Evolutionary conservation across 2,888 invertebrate genomes (phyloP).

Genomic region (Rhagonycha lutea): DNA sequence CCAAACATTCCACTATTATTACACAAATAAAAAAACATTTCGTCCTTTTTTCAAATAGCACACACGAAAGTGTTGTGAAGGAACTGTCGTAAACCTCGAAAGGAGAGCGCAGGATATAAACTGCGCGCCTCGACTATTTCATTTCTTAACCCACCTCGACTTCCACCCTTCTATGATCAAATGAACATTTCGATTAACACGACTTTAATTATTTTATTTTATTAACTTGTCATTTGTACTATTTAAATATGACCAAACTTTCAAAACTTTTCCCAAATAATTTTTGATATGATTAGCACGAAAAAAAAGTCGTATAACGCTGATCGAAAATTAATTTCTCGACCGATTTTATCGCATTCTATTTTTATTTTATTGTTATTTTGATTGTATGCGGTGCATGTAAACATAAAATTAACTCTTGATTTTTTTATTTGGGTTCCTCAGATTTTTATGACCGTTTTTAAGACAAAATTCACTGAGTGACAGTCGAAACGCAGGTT

Average conservation of each 20-base stretch:
- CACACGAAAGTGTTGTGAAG: slow-evolving; percentile 16
- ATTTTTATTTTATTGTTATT: background rate
- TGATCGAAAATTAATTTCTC: background rate
- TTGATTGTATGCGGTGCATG: background rate
- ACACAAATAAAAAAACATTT: background rate
- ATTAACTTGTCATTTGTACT: background rate
- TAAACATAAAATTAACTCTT: background rate
- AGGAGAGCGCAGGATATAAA: slow-evolving; percentile 27
- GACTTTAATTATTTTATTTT: background rate
- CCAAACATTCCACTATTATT: background rate
- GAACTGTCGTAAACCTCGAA: slow-evolving; percentile 20
- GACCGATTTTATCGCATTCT: background rate
- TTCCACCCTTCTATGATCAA: slow-evolving; percentile 16
- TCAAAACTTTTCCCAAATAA: background rate
- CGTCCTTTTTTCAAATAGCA: background rate
- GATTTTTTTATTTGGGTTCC: background rate
- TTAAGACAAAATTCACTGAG: too few species aligned
- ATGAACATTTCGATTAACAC: slow-evolving; percentile 6
- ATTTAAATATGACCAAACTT: background rate
- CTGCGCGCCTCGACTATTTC: slow-evolving; percentile 23
- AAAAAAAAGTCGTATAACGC: background rate
- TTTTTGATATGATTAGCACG: background rate
- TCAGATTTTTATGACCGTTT: background rate
- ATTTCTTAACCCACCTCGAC: slow-evolving; percentile 24
- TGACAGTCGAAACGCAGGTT: too few species aligned